Evolutionary conservation across 2,797 vertebrate species (phyloP), one percentile per base, ranked within the genome.

Genomic region (Enteromius unitaeniatus): DNA sequence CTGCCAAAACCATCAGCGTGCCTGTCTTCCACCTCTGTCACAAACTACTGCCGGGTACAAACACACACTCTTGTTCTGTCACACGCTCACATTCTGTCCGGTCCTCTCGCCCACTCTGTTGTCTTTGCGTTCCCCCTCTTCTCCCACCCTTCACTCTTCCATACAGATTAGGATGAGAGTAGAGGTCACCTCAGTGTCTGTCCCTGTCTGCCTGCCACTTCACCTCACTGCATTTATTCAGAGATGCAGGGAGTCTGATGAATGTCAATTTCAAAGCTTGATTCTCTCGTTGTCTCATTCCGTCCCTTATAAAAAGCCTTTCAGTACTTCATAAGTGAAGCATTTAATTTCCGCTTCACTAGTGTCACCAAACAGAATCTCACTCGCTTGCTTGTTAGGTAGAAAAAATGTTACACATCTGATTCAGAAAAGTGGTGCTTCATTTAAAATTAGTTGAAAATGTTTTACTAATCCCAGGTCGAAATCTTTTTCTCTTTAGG

Each of bases 11-110:
- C 86, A 98, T 99, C 91, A 99, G 97, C 37, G 97, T 99, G 83
- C 98, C 98, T 7, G 97, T 99, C 87, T 99, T 99, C 93, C 97
- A 99, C 84, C 96, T 99, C 0, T 99, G 98, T 91, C 98, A 99
- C 94, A 98, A 98, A 90, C 94, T 99, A 74, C 94, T 99, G 86
- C 97, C 97, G 94, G 98, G 98, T 99, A 89, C 49, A 60, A 40
- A 73, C 78, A 74, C 79, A 28, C 83, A 67, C 83, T 51, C 34
- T 55, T 72, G 51, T 55, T 51, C 83, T 15, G 10, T 62, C 37
- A 55, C 37, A 13, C 28, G 17, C 31, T 75, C 68, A 77, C 70
- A 49, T 28, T 73, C 62, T 79, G 62, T 76, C 42, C 21, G 19
- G 3, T 55, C 21, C 51, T 85, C 60, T 68, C 21, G n/a, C 65